These are phyloP conservation scores for Pseudotriccus pelzelni DNA, from an alignment of 2,797 vertebrate species.

Conservation along the genomic window DNA sequence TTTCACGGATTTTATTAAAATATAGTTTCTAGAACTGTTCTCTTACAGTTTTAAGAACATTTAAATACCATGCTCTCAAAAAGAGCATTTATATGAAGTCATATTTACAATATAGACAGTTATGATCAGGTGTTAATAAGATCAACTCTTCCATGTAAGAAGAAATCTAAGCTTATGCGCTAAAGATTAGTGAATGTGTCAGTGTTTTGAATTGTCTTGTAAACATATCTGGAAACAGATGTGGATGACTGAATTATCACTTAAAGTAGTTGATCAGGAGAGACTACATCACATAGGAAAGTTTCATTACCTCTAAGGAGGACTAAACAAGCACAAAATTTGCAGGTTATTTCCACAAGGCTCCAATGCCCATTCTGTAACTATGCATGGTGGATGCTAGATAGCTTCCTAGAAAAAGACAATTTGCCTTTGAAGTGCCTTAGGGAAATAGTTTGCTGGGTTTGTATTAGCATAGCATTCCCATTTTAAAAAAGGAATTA, in stretches of 20 bases:
- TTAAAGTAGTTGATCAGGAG: slow-evolving; percentile 18
- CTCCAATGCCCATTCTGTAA: not conserved
- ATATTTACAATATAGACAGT: slow-evolving; percentile 72
- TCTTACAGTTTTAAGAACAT: slow-evolving; percentile 70
- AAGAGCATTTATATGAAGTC: slow-evolving; percentile 72
- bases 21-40: slow-evolving; percentile 52
- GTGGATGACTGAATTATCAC: not conserved
- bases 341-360: slow-evolving; percentile 49
- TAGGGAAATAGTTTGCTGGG: slow-evolving; percentile 29
- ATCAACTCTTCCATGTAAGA: slow-evolving; percentile 69
- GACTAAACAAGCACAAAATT: slow-evolving; percentile 20
- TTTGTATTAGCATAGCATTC: slow-evolving; percentile 6
- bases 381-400: not conserved
- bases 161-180: slow-evolving; percentile 66
- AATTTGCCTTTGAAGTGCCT: not conserved
- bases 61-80: slow-evolving; percentile 74
- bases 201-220: slow-evolving; percentile 8
- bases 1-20: slow-evolving; percentile 47
- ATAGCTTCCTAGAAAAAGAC: not conserved
- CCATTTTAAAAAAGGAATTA: not conserved
- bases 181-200: slow-evolving; percentile 3
- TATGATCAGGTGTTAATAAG: slow-evolving; percentile 47
- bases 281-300: not conserved
- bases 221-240: not conserved
- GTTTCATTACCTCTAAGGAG: slow-evolving; percentile 1